A percentile compares a stretch with the other conserved stretches of the same genome.
Conservation (phyloP, 2,888 invertebrate genomes). For the Dasysyrphus tricinctus region DNA sequence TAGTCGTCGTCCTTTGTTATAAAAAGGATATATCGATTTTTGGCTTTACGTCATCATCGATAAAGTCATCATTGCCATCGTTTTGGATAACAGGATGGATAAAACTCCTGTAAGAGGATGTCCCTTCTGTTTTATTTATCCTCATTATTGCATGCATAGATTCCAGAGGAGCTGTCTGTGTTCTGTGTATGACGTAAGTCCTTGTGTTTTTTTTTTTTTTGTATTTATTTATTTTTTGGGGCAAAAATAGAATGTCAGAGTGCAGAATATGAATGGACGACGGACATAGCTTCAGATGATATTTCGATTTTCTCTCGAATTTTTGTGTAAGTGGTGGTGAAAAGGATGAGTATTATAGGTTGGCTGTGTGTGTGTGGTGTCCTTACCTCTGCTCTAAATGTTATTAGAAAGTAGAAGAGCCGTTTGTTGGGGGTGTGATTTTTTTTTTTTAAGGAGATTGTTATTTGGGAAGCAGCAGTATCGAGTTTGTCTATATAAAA, state of each 20-base stretch:
- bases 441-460: slow-evolving; percentile 37
- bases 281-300: slow-evolving; percentile 36
- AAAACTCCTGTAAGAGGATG: slow-evolving; percentile 61
- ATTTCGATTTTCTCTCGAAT: slow-evolving; percentile 20
- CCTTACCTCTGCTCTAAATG: slow-evolving; percentile 34
- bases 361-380: slow-evolving; percentile 4
- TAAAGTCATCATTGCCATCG: slow-evolving; percentile 49
- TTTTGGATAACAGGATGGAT: slow-evolving; percentile 60
- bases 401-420: slow-evolving; percentile 48
- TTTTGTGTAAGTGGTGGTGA: slow-evolving; percentile 4
- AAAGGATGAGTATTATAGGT: not conserved
- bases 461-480: slow-evolving; percentile 26
- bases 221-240: slow-evolving; percentile 15
- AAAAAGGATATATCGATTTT: slow-evolving; percentile 52
- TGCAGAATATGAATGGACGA: slow-evolving; percentile 22
- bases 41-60: slow-evolving; percentile 68
- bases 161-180: slow-evolving; percentile 26
- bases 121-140: slow-evolving; percentile 71
- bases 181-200: slow-evolving; percentile 65
- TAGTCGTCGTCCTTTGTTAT: slow-evolving; percentile 14
- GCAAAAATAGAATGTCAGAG: slow-evolving; percentile 33
- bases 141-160: slow-evolving; percentile 65
- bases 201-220: not conserved
- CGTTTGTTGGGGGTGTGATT: slow-evolving; percentile 39
- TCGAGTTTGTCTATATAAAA: not conserved